Evolutionary conservation across 2,113 vertebrate species (phyloP).

Genomic region (Brienomyrus brachyistius): DNA sequence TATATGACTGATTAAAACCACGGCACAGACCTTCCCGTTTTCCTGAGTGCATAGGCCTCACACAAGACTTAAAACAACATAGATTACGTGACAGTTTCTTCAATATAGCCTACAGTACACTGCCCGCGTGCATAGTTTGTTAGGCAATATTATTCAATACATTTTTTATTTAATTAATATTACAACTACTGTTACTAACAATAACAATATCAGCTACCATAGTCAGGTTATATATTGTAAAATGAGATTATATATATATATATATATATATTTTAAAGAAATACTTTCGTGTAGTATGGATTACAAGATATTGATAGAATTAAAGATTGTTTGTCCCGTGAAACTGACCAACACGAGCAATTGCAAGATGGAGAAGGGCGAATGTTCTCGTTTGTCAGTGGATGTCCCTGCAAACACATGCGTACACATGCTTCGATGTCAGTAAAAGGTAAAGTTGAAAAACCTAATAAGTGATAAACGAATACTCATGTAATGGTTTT

Average conservation of each 20-base stretch:
- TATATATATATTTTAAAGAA: background rate
- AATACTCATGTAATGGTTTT: background rate
- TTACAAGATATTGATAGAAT: background rate
- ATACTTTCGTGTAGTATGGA: background rate
- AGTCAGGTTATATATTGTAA: background rate
- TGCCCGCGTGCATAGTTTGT: background rate
- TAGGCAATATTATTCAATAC: background rate
- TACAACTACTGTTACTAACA: background rate
- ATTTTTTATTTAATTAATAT: no score
- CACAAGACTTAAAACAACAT: background rate
- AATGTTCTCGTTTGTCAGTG: background rate
- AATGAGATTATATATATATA: background rate
- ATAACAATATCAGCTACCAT: background rate
- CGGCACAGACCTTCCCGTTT: background rate
- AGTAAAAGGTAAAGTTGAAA: background rate
- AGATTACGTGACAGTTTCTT: background rate
- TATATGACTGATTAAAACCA: background rate
- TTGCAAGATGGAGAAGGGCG: background rate
- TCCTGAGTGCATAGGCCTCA: background rate
- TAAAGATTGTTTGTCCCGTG: background rate
- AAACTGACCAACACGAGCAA: background rate
- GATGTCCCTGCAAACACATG: background rate
- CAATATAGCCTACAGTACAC: background rate
- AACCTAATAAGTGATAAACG: background rate
- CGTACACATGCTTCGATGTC: background rate